Percentiles rank a stretch among this genome's conserved stretches.
These are phyloP conservation scores for Limnephilus marmoratus DNA, from an alignment of 2,888 invertebrate genomes.

Conservation along the genomic window DNA sequence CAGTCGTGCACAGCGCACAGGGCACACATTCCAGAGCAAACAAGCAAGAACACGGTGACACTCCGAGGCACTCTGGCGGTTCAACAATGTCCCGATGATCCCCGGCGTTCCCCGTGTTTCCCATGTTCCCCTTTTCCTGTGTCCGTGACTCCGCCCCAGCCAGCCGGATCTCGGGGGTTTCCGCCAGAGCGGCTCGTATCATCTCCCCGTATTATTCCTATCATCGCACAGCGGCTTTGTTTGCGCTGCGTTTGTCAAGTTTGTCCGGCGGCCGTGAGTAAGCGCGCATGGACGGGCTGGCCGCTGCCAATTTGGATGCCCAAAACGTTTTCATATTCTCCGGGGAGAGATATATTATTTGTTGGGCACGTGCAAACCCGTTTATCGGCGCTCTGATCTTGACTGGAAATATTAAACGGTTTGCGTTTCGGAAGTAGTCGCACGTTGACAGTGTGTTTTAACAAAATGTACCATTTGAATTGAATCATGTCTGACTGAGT, in stretches of 20 bases:
- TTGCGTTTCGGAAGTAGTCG: not conserved
- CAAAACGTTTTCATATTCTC: conserved; percentile 35
- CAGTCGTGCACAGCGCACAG: not conserved
- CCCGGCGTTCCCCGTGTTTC: not conserved
- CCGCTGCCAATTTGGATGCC: conserved; percentile 24
- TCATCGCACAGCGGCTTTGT: conserved; percentile 25
- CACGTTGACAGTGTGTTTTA: not conserved
- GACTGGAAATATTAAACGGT: conserved; percentile 5
- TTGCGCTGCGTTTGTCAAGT: conserved; percentile 39
- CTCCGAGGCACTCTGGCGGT: not conserved
- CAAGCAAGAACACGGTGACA: not conserved
- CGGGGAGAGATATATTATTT: conserved; percentile 3
- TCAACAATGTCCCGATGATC: not conserved
- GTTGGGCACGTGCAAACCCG: conserved; percentile 2
- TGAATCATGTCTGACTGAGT: not conserved
- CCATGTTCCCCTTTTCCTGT: not conserved
- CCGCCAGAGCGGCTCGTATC: not conserved
- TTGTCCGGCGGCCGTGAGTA: conserved; percentile 33
- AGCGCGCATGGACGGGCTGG: conserved; percentile 9
- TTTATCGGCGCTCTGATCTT: conserved; percentile 7
- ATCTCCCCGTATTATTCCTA: conserved; percentile 18
- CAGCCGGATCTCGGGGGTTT: not conserved
- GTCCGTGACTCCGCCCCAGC: not conserved
- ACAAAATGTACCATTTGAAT: not conserved
- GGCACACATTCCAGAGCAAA: not conserved